Base-by-base conservation (phyloP, 2,797 vertebrate genomes). In the Diceros bicornis region DNA sequence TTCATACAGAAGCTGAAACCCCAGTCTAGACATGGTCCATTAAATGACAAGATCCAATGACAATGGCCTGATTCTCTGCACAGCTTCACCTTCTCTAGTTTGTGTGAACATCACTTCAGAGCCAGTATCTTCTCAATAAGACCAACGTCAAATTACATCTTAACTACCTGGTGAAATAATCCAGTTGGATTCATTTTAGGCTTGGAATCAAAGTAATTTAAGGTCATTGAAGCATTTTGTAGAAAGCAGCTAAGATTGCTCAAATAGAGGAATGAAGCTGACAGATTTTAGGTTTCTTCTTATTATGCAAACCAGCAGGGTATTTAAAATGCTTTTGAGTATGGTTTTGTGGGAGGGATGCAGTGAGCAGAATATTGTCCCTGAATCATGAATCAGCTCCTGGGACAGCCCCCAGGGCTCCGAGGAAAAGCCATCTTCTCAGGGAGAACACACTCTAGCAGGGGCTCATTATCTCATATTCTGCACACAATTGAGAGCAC, bases 391-490 rank as follows among this genome's bases (percentile, higher is more conserved):
- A 86, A 82, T 93, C 62, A 23, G 34, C 57, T 41, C 68, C 52
- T 52, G 62, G 34, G 85, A 94, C 29, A 47, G 69, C 6, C 72
- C 27, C 34, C 8, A 5, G 44, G 66, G 18, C 77, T 83, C 91
- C 25, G 1, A 37, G 94, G 89, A 55, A 83, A 71, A 92, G 37
- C 11, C 47, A 12, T 4, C 16, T 1, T 16, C 17, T 17, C 41
- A 23, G 41, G 25, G 61, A 61, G n/a, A 59, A 23, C 18, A 71
- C 16, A 20, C 71, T 71, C 18, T 32, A 41, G 23, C 9, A 72
- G 66, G 79, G 23, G 25, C 86, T 94, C 79, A 52, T 97, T 95
- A 96, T 86, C 69, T 78, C 57, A 6, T 74, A 32, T 57, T 18
- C 50, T 52, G 50, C 37, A n/a, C 25, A 16, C 37, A 17, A 37